phyloP scores from a whole-genome alignment of 2,888 invertebrate genomes.

The Mimachlamys varia region DNA sequence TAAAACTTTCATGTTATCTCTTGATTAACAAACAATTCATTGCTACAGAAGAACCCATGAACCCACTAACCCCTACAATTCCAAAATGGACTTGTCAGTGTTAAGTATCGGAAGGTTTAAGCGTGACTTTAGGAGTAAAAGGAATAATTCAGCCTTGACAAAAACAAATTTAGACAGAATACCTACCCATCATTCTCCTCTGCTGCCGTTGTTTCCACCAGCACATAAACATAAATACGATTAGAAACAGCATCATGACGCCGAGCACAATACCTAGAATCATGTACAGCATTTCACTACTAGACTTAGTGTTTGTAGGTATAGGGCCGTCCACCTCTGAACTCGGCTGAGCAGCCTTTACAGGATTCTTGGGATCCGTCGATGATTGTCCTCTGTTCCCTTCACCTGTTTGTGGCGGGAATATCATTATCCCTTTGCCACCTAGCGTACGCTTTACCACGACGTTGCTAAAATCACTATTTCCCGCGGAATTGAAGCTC shows the following conservation, averaged over 20 bases:
- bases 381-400: neutral
- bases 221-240: slow-evolving; percentile 79
- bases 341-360: slow-evolving; percentile 13
- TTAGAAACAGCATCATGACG: slow-evolving; percentile 75
- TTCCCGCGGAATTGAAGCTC: slow-evolving; percentile 92
- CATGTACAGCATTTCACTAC: slow-evolving; percentile 77
- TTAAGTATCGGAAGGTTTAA: no score
- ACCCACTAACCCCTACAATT: no score
- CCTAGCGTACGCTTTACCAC: slow-evolving; percentile 86
- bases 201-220: slow-evolving; percentile 79
- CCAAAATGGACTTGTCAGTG: no score
- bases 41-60: no score
- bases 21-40: no score
- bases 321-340: slow-evolving; percentile 41
- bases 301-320: slow-evolving; percentile 59
- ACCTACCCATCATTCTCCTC: slow-evolving; percentile 72
- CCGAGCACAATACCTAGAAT: slow-evolving; percentile 79
- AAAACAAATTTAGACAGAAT: neutral
- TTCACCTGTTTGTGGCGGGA: neutral
- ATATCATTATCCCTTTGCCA: slow-evolving; percentile 67
- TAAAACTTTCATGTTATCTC: no score
- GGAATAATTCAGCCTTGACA: no score
- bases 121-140: no score
- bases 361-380: neutral
- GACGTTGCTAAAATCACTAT: slow-evolving; percentile 92